These are phyloP conservation scores for Sphaerodactylus townsendi DNA, from an alignment of 2,113 vertebrate genomes.

Conservation along the genomic window DNA sequence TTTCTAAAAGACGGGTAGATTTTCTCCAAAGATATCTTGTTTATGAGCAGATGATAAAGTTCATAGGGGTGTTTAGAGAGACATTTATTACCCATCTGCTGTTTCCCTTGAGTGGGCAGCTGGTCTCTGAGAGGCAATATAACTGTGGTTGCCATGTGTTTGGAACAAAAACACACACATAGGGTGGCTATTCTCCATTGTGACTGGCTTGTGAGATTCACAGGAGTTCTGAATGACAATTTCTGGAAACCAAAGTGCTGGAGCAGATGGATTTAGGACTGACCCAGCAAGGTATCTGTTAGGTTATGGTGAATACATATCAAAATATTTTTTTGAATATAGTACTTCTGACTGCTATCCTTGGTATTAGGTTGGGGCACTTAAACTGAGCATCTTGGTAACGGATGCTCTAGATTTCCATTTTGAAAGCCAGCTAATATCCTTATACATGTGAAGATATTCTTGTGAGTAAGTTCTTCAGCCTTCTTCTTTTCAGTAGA, in stretches of 20 bases:
- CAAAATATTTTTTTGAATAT: background rate
- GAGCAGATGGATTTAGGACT: background rate
- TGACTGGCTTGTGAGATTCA: background rate
- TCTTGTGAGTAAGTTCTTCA: background rate
- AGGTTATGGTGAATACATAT: background rate
- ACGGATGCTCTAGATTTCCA: background rate
- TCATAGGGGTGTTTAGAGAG: background rate
- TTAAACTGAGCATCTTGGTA: background rate
- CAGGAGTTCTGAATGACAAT: background rate
- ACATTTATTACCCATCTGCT: background rate
- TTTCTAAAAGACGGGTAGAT: background rate
- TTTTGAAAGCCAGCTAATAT: too few species aligned
- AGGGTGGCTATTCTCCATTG: background rate
- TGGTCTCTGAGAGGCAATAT: background rate
- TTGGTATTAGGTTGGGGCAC: background rate
- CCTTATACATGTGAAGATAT: too few species aligned
- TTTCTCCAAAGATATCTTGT: background rate
- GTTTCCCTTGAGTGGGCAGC: background rate
- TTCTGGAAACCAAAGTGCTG: background rate
- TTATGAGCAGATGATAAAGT: background rate
- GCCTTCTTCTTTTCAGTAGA: background rate
- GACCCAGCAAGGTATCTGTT: background rate
- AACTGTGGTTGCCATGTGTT: background rate
- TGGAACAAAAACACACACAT: background rate
- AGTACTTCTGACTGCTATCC: background rate